These are phyloP conservation scores for Echinometra lucunter DNA, from an alignment of 53 echinoderm and acorn worm species.

Conservation along the genomic window DNA sequence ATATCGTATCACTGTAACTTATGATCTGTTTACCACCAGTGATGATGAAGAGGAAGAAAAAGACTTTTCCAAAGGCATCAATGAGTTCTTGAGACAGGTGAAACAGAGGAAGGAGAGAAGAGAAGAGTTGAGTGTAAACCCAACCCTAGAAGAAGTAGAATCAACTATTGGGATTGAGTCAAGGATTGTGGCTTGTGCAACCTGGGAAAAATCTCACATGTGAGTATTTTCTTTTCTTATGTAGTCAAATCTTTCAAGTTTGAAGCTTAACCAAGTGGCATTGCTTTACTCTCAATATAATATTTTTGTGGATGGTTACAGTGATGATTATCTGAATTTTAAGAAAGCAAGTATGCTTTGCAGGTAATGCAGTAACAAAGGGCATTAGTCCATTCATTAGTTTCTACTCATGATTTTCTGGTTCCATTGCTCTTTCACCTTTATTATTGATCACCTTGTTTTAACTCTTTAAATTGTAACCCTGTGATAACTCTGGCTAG, in stretches of 20 bases:
- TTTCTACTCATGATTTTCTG: too few species aligned
- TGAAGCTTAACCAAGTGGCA: too few species aligned
- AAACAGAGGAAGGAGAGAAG: constrained; percentile 78
- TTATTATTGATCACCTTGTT: too few species aligned
- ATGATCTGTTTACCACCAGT: background rate
- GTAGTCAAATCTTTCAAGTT: background rate
- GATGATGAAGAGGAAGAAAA: constrained; percentile 88
- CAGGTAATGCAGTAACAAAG: too few species aligned
- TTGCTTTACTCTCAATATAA: background rate
- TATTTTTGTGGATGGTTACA: too few species aligned
- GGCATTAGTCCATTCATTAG: too few species aligned
- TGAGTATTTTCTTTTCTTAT: constrained; percentile 73
- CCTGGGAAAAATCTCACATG: constrained; percentile 97
- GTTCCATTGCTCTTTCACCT: too few species aligned
- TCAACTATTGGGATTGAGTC: constrained; percentile 86
- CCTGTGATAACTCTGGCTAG: too few species aligned
- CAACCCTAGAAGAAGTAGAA: constrained; percentile 68
- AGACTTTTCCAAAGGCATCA: constrained; percentile 86
- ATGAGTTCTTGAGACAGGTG: constrained; percentile 86
- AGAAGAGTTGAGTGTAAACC: constrained; percentile 31
- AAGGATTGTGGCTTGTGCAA: constrained; percentile 89
- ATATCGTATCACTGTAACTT: background rate
- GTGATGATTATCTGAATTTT: too few species aligned
- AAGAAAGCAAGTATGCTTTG: too few species aligned
- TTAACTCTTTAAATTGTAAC: too few species aligned